phyloP scores from a whole-genome alignment of 2,888 invertebrate species.

The Eumerus sabulonum region DNA sequence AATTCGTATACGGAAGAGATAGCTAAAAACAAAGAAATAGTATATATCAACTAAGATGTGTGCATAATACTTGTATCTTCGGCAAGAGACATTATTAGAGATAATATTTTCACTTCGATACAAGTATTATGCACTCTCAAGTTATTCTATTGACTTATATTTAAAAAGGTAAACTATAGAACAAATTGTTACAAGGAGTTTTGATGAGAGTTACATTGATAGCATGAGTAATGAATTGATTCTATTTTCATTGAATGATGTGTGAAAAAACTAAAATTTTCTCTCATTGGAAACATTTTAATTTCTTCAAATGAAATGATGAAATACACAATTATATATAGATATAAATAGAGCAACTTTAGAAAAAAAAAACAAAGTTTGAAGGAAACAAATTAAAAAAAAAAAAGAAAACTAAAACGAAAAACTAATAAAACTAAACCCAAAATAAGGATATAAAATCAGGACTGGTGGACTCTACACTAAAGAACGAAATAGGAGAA shows the following conservation, averaged over 20 bases:
- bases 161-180: no score
- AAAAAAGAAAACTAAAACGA: constrained; percentile 13
- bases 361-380: constrained; percentile 2
- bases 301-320: constrained; percentile 49
- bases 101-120: no score
- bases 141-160: no score
- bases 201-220: constrained; percentile 44
- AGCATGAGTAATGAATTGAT: no score
- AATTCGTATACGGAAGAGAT: no score
- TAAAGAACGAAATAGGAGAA: not conserved
- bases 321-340: constrained; percentile 61
- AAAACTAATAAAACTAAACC: constrained; percentile 6
- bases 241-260: not conserved
- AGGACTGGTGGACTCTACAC: not conserved
- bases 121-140: no score
- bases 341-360: constrained; percentile 37
- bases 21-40: no score
- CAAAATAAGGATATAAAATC: not conserved
- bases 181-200: constrained; percentile 20
- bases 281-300: constrained; percentile 15
- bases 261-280: constrained; percentile 42
- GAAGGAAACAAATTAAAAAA: constrained; percentile 26
- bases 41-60: no score
- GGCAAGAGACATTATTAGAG: no score
- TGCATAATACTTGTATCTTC: no score